Evolutionary conservation across 2,113 vertebrate genomes (phyloP).

Genomic region (Hucho hucho): DNA sequence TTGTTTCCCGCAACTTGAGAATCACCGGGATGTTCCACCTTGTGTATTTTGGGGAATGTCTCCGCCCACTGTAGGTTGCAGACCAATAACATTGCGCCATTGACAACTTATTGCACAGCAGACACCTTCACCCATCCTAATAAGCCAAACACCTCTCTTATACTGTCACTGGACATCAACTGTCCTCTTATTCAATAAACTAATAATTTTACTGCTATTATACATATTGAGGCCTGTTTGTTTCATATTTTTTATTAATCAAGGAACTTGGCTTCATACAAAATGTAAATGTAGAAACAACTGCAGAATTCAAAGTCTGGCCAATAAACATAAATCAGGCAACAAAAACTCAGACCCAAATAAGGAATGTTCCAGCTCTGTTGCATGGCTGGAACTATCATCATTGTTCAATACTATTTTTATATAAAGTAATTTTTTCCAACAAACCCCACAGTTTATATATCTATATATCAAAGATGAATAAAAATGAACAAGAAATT

Average conservation of each 20-base stretch:
- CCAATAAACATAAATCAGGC: constrained; percentile 85
- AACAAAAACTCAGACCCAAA: constrained; percentile 80
- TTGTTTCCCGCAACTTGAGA: neutral
- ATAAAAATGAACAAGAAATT: constrained; percentile 91
- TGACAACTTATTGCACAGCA: neutral
- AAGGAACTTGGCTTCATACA: constrained; percentile 89
- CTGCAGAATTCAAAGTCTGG: constrained; percentile 91
- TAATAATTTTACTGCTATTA: neutral
- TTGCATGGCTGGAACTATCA: constrained; percentile 72
- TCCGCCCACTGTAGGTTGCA: constrained; percentile 17
- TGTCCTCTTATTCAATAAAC: neutral
- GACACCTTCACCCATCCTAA: neutral
- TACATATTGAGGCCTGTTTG: constrained; percentile 19
- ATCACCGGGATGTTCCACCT: neutral
- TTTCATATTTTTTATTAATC: constrained; percentile 80
- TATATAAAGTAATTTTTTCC: constrained; percentile 79
- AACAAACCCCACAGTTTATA: constrained; percentile 86
- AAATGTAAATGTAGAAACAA: constrained; percentile 98
- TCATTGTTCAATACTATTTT: constrained; percentile 72
- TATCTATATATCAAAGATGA: constrained; percentile 82
- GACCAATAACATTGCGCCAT: constrained; percentile 7
- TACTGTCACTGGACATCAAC: neutral
- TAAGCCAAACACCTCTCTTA: neutral
- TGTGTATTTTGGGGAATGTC: constrained; percentile 5
- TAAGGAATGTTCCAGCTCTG: constrained; percentile 70